A percentile compares a stretch with the other conserved stretches of the same genome.
Conservation (phyloP, 1,140 invertebrate genomes). For the Atta colombica region DNA sequence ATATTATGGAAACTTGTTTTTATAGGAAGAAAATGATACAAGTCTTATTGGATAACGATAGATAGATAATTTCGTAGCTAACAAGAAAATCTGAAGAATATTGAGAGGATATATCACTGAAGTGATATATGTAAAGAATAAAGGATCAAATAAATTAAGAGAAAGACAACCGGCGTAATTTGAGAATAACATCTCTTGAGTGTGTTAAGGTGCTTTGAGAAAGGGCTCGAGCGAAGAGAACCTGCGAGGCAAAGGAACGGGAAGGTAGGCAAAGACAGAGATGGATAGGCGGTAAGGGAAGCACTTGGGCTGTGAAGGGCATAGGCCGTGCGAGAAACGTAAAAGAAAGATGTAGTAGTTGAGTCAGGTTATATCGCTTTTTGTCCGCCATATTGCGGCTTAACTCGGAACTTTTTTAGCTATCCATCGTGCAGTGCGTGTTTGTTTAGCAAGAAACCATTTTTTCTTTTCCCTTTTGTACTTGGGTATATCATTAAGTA, state of each 20-base stretch:
- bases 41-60: constrained; percentile 17
- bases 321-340: constrained; percentile 76
- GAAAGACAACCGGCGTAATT: constrained; percentile 48
- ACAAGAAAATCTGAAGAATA: constrained; percentile 46
- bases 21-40: neutral
- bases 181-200: constrained; percentile 48
- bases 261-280: constrained; percentile 62
- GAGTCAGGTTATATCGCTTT: constrained; percentile 80
- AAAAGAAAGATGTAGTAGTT: constrained; percentile 84
- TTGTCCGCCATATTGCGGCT: constrained; percentile 73
- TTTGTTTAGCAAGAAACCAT: constrained; percentile 13
- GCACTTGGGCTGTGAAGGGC: constrained; percentile 59
- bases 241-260: constrained; percentile 29
- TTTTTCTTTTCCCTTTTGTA: neutral
- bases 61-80: constrained; percentile 4
- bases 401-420: constrained; percentile 67
- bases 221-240: constrained; percentile 48
- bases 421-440: neutral
- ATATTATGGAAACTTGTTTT: neutral
- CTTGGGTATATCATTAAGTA: neutral
- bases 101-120: constrained; percentile 1
- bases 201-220: constrained; percentile 44
- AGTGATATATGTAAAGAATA: constrained; percentile 58
- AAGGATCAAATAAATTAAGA: constrained; percentile 61
- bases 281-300: constrained; percentile 59